Evolutionary conservation across 2,797 vertebrate genomes (phyloP).

Genomic region (Propithecus deckenii): DNA sequence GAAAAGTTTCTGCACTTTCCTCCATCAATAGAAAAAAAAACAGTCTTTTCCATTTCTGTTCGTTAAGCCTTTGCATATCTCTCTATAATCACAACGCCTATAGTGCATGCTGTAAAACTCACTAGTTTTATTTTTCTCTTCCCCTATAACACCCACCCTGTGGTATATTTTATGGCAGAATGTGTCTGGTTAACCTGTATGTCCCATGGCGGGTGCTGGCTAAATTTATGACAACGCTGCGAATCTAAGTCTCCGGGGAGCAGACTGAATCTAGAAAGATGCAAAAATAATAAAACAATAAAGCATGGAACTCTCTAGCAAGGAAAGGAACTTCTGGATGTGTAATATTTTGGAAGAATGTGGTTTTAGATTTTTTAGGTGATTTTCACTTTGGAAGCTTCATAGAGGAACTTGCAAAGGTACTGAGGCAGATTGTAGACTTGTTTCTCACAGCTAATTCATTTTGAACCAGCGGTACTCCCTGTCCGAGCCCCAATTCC

Average conservation of each 20-base stretch:
- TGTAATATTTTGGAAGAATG: background rate
- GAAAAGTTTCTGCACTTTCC: background rate
- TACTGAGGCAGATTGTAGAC: background rate
- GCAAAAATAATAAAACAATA: background rate
- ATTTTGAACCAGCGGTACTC: background rate
- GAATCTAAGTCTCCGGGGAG: too few relatives aligned
- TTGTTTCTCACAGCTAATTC: background rate
- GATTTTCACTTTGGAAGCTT: background rate
- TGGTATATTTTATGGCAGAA: background rate
- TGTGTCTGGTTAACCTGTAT: background rate
- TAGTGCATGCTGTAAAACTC: background rate
- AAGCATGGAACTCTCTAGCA: background rate
- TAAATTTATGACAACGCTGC: background rate
- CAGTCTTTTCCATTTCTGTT: background rate
- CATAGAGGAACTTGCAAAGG: background rate
- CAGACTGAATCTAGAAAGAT: background rate
- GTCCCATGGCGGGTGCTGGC: background rate
- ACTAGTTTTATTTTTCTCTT: background rate
- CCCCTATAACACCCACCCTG: rapidly evolving
- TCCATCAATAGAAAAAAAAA: background rate
- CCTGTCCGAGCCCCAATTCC: background rate
- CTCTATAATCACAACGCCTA: background rate
- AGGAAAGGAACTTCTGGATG: background rate
- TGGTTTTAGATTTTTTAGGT: background rate
- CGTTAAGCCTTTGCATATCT: background rate